Evolutionary conservation across 2,797 vertebrate genomes (phyloP).

Genomic region (Coregonus sp.): DNA sequence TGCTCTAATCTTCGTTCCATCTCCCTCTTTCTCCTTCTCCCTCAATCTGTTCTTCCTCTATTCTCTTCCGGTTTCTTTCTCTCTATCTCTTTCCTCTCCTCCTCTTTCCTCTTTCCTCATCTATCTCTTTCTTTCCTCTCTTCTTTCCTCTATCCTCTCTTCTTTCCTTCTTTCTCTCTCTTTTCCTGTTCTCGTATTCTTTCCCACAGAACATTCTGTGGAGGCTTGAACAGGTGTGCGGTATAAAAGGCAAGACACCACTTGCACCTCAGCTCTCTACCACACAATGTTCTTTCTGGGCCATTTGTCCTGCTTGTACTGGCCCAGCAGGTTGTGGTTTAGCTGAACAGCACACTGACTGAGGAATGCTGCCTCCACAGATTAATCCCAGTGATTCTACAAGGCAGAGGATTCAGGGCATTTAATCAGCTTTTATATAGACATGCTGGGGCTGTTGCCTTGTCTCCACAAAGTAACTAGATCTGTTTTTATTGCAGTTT

Average conservation of each 20-base stretch:
- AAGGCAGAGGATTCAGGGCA: constrained; percentile 7
- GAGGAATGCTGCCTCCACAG: constrained; percentile 5
- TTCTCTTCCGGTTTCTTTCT: too few species aligned
- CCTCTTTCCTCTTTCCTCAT: too few species aligned
- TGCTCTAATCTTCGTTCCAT: too few species aligned
- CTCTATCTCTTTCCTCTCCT: too few species aligned
- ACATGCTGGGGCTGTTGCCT: not conserved
- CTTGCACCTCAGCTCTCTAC: constrained; percentile 1
- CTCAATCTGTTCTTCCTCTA: too few species aligned
- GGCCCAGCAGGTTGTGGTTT: constrained; percentile 14
- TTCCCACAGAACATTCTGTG: not conserved
- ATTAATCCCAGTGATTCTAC: constrained; percentile 4
- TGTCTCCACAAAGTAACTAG: not conserved
- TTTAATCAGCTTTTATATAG: constrained; percentile 9
- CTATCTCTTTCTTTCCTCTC: not conserved
- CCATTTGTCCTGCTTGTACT: constrained; percentile 9
- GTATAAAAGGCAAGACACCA: not conserved
- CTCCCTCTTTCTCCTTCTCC: too few species aligned
- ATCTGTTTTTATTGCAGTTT: too few species aligned
- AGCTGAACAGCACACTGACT: not conserved
- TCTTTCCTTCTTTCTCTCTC: not conserved
- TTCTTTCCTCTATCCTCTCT: too few species aligned
- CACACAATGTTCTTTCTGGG: constrained; percentile 21
- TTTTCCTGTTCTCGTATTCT: not conserved
- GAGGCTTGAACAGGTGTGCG: constrained; percentile 37